phyloP scores from a whole-genome alignment of 1,140 invertebrate species.

The Dolichoris vasculosae region DNA sequence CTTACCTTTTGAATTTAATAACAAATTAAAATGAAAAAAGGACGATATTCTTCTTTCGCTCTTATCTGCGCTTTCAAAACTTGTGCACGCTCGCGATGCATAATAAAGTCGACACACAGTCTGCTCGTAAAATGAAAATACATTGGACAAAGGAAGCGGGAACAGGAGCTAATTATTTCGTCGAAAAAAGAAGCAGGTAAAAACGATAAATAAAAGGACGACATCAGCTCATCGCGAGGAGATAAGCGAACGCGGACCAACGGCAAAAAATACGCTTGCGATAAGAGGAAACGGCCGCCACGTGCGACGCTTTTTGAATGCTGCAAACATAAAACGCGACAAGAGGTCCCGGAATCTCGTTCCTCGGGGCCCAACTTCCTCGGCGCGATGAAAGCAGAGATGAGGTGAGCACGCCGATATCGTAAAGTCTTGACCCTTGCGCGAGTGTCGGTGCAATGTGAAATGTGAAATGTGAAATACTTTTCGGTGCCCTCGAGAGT shows the following conservation, averaged over 20 bases:
- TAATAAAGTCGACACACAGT: constrained; percentile 14
- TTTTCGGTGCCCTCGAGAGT: neutral
- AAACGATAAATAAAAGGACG: neutral
- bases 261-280: neutral
- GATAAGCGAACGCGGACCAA: neutral
- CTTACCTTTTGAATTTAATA: neutral
- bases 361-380: neutral
- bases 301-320: constrained; percentile 8
- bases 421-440: neutral
- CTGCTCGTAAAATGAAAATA: constrained; percentile 15
- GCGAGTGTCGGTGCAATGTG: neutral
- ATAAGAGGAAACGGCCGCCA: neutral
- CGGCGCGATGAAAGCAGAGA: neutral
- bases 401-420: neutral
- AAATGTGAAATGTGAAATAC: neutral
- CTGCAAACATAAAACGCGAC: neutral
- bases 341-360: neutral
- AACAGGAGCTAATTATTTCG: constrained; percentile 20
- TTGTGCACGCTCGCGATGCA: neutral
- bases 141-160: neutral
- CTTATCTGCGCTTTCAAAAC: neutral
- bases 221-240: neutral
- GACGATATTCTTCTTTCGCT: neutral
- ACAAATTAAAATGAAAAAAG: neutral
- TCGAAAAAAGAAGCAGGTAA: neutral